A percentile compares a stretch with the other conserved stretches of the same genome.
phyloP scores from a whole-genome alignment of 2,797 vertebrate species.

The Otus scops region DNA sequence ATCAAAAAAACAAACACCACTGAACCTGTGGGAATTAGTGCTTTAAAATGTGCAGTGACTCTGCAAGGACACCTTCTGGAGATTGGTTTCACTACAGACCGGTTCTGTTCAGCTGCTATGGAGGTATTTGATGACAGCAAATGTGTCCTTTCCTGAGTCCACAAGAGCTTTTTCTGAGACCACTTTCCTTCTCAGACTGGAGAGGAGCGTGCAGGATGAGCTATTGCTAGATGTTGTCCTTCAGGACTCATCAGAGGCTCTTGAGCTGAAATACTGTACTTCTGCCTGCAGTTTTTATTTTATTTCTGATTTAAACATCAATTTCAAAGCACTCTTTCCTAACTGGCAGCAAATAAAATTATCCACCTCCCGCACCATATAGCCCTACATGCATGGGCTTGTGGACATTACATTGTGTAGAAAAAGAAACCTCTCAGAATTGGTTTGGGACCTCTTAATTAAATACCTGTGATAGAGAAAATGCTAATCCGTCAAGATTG shows the following conservation, averaged over 20 bases:
- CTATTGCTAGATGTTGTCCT: not conserved
- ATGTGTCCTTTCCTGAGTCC: not conserved
- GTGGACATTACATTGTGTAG: not conserved
- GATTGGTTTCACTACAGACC: not conserved
- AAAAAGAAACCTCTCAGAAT: not conserved
- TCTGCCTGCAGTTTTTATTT: not conserved
- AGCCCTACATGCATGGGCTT: not conserved
- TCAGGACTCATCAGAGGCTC: not conserved
- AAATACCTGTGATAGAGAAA: not conserved
- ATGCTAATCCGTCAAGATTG: not conserved
- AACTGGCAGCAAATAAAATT: not conserved
- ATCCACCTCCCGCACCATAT: not conserved
- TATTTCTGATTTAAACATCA: not conserved
- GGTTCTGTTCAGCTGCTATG: not conserved
- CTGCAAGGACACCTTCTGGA: not conserved
- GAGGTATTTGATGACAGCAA: not conserved
- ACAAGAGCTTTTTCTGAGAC: not conserved
- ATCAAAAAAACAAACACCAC: rapidly evolving
- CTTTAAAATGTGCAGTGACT: not conserved
- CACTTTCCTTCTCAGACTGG: not conserved
- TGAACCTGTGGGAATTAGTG: not conserved
- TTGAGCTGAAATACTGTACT: not conserved
- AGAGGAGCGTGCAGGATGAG: not conserved
- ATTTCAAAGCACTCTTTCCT: not conserved
- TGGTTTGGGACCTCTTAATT: not conserved